Conservation (phyloP, 1,140 invertebrate species). For the Drosophila serrata region DNA sequence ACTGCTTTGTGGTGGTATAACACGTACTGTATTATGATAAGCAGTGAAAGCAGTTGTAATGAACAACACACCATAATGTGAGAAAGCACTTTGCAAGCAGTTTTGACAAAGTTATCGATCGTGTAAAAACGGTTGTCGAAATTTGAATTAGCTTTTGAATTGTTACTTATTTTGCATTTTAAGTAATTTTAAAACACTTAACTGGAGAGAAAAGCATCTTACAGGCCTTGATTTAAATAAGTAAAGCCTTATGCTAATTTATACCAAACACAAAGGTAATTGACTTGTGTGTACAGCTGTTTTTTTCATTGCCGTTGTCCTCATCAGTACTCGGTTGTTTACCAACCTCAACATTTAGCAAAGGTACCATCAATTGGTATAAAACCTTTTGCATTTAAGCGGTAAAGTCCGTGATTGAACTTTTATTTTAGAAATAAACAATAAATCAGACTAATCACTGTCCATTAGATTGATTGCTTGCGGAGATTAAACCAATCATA, state of each 20-base stretch:
- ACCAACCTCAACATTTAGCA: background rate
- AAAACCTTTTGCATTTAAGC: background rate
- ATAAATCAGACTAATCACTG: slow-evolving; percentile 5
- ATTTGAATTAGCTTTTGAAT: too few relatives aligned
- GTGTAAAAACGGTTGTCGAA: too few relatives aligned
- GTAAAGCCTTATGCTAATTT: background rate
- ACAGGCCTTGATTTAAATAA: background rate
- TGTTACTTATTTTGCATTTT: too few relatives aligned
- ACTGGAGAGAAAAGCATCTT: too few relatives aligned
- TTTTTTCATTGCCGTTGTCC: background rate
- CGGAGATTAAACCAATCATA: slow-evolving; percentile 10
- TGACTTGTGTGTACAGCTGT: background rate
- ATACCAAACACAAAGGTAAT: background rate
- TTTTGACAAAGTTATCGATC: too few relatives aligned
- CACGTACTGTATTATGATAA: background rate
- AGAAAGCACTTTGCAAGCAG: too few relatives aligned
- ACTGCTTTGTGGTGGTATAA: background rate
- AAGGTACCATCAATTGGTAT: background rate
- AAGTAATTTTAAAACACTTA: too few relatives aligned
- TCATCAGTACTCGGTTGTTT: background rate
- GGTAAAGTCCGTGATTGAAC: too few relatives aligned
- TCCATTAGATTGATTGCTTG: background rate
- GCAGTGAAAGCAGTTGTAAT: background rate
- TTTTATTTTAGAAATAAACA: background rate
- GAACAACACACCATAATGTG: too few relatives aligned